Evolutionary conservation across 2,888 invertebrate species (phyloP), one percentile per base, ranked within the genome.

Genomic region (Anagyrus pseudococci): DNA sequence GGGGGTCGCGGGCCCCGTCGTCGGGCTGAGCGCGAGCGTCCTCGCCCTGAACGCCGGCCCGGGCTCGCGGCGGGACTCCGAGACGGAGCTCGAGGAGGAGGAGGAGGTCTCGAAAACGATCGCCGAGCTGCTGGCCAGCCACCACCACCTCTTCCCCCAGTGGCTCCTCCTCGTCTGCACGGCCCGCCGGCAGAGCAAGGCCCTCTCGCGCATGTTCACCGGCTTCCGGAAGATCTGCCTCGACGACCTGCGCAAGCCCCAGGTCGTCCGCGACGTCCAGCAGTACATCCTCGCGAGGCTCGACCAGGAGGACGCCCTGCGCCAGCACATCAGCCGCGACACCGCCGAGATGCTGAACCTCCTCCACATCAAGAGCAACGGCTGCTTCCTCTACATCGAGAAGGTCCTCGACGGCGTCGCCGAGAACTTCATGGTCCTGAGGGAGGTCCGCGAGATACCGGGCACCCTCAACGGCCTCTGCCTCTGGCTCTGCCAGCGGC

Each of bases 261-360:
- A 93, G 80, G 96, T 98, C 4, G 93, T 97, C 0, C 88, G 95
- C 4, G 98, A 98, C 79, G 95, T 97, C 0, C 97, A 98, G 79
- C 91, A 96, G 74, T 98, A 97, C 76, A 97, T 98, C 63, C 85
- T 97, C 13, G 91, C 92, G 2, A 84, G 97, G 1, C 83, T 98
- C 40, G 96, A 97, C 77, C 90, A 92, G 10, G 96, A 97, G 75
- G 94, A 94, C 20, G 88, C 91, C 26, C 85, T 97, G 8, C 84
- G 94, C 40, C 93, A 94, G 66, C 94, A 96, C 74, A 90, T 97
- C 66, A 94, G 93, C 44, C 85, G 91, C 59, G 93, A 94, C 75
- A 96, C 96, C 0, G 97, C 97, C 0, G 96, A 97, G 69, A 95
- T 96, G 81, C 82, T 98, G 2, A 97, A 98, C 81, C 96, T 96